Evolutionary conservation across 1,140 invertebrate species (phyloP).

Genomic region (Planococcus citri): DNA sequence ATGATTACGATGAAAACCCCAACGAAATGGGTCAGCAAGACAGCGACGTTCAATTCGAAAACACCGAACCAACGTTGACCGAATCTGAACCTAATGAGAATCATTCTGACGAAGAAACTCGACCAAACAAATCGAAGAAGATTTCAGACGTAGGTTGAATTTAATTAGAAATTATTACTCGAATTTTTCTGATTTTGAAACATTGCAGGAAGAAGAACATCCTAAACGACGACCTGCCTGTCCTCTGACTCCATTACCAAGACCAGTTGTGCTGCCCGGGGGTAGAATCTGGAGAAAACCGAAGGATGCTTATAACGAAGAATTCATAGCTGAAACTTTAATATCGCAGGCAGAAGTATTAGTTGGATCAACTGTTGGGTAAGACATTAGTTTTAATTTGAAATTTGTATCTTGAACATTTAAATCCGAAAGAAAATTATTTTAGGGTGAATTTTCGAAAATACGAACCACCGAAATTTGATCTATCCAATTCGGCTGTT

Average conservation of each 20-base stretch:
- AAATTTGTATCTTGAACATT: constrained; percentile 15
- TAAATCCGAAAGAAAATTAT: not conserved
- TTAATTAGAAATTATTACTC: too few relatives aligned
- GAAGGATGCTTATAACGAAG: constrained; percentile 63
- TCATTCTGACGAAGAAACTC: too few relatives aligned
- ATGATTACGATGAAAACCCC: not conserved
- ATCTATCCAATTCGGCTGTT: constrained; percentile 29
- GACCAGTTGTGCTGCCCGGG: constrained; percentile 49
- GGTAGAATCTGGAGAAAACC: constrained; percentile 59
- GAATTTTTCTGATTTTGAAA: too few relatives aligned
- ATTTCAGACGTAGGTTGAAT: too few relatives aligned
- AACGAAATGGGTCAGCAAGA: not conserved
- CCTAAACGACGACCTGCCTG: constrained; percentile 36
- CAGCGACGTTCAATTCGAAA: too few relatives aligned
- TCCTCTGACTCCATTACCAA: constrained; percentile 39
- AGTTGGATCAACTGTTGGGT: constrained; percentile 60
- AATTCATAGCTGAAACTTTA: constrained; percentile 59
- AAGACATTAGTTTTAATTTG: constrained; percentile 27
- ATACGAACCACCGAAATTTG: constrained; percentile 31
- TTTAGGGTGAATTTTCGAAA: constrained; percentile 31
- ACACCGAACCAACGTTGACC: too few relatives aligned
- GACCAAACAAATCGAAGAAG: too few relatives aligned
- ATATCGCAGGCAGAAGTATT: constrained; percentile 61
- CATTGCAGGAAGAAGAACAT: constrained; percentile 21
- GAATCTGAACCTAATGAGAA: too few relatives aligned